Conservation (phyloP, 2,888 invertebrate species). For the Drosophila imparisetae region DNA sequence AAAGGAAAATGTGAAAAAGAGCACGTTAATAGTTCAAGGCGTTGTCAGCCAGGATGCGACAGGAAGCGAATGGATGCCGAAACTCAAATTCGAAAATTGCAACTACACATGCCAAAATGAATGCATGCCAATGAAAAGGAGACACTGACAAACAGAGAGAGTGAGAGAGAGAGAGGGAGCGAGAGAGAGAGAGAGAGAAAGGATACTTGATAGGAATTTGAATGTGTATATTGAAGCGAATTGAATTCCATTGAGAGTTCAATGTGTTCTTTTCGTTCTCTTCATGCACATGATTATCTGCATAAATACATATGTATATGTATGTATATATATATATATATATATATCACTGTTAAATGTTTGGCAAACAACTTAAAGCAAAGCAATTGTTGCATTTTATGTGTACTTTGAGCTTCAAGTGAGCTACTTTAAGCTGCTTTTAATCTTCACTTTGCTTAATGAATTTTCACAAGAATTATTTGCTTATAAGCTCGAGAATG, state of each 20-base stretch:
- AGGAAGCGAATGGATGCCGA: constrained; percentile 3
- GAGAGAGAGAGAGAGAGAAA: neutral
- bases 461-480: neutral
- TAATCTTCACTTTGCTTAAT: neutral
- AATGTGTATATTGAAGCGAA: constrained; percentile 36
- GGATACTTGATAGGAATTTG: constrained; percentile 40
- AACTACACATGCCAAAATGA: constrained; percentile 14
- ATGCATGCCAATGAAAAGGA: constrained; percentile 23
- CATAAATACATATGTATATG: neutral
- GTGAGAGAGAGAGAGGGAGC: no score
- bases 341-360: no score
- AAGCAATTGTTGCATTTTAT: constrained; percentile 1
- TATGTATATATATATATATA: neutral
- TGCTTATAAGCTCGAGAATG: neutral
- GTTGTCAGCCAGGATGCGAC: constrained; percentile 6
- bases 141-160: neutral
- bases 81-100: constrained; percentile 20
- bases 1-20: constrained; percentile 52
- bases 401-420: neutral
- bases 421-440: neutral
- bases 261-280: constrained; percentile 15
- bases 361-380: neutral
- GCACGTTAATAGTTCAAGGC: constrained; percentile 49
- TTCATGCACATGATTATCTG: neutral
- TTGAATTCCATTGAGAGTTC: constrained; percentile 50